phyloP scores from a whole-genome alignment of 1,140 invertebrate genomes.

The Galleria mellonella region DNA sequence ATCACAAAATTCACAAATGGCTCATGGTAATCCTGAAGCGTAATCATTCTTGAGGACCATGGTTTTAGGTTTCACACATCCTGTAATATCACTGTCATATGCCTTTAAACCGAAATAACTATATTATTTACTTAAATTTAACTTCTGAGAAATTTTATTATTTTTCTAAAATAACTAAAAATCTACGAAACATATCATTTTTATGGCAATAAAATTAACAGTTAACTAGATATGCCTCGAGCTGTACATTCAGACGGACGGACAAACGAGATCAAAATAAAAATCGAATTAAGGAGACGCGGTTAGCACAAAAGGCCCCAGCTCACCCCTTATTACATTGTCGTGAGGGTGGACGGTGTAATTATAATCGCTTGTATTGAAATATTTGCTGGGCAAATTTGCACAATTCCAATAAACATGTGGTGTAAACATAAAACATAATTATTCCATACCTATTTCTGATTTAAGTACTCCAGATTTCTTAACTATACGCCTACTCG shows the following conservation, averaged over 20 bases:
- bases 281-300: constrained; percentile 36
- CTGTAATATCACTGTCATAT: too few species aligned
- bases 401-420: not conserved
- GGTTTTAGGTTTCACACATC: too few species aligned
- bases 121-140: too few species aligned
- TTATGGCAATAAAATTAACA: not conserved
- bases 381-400: constrained; percentile 7
- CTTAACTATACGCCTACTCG: too few species aligned
- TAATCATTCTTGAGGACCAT: too few species aligned
- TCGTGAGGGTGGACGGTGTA: constrained; percentile 15
- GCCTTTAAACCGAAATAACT: too few species aligned
- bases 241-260: constrained; percentile 26
- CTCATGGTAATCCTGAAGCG: too few species aligned
- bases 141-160: too few species aligned
- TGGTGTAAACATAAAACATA: constrained; percentile 12
- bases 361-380: constrained; percentile 21
- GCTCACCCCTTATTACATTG: constrained; percentile 25
- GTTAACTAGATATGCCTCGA: constrained; percentile 5
- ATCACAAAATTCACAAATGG: too few species aligned
- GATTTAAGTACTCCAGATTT: too few species aligned
- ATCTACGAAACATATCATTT: not conserved
- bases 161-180: constrained; percentile 1
- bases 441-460: too few species aligned
- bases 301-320: constrained; percentile 24
- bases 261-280: constrained; percentile 44